These are phyloP conservation scores for Bovichtus variegatus DNA, from an alignment of 2,797 vertebrate genomes.

Conservation along the genomic window DNA sequence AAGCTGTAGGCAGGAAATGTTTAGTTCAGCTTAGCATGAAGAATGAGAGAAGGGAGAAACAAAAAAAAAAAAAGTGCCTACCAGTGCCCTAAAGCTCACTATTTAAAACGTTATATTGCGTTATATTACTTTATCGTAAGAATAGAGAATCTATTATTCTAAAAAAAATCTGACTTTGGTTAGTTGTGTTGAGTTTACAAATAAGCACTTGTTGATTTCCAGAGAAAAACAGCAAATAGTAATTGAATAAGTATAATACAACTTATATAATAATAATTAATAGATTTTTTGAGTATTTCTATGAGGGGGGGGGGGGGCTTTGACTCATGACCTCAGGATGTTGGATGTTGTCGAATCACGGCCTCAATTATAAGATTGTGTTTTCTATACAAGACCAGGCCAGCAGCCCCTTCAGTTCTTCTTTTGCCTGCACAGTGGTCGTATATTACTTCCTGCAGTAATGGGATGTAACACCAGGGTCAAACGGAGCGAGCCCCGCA, in stretches of 20 bases:
- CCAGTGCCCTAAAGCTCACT: neutral
- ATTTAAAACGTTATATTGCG: neutral
- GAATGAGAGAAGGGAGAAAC: neutral
- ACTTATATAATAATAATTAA: neutral
- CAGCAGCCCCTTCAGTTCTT: constrained; percentile 21
- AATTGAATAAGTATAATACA: neutral
- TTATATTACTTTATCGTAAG: neutral
- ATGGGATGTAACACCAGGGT: constrained; percentile 65
- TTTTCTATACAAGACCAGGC: constrained; percentile 21
- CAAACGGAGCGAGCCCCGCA: constrained; percentile 52
- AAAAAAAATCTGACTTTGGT: neutral
- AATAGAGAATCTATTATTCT: neutral
- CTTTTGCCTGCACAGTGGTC: constrained; percentile 14
- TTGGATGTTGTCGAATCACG: constrained; percentile 20
- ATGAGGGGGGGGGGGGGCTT: neutral
- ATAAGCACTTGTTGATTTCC: neutral
- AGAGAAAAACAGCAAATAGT: neutral
- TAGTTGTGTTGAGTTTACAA: neutral
- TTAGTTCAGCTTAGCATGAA: neutral
- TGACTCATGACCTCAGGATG: neutral
- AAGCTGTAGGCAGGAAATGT: neutral
- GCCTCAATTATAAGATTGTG: constrained; percentile 53
- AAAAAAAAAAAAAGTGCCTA: neutral
- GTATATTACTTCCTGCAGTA: constrained; percentile 66
- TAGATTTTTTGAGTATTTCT: neutral